These are phyloP conservation scores for Vanessa atalanta DNA, from an alignment of 1,140 invertebrate genomes.

Conservation along the genomic window DNA sequence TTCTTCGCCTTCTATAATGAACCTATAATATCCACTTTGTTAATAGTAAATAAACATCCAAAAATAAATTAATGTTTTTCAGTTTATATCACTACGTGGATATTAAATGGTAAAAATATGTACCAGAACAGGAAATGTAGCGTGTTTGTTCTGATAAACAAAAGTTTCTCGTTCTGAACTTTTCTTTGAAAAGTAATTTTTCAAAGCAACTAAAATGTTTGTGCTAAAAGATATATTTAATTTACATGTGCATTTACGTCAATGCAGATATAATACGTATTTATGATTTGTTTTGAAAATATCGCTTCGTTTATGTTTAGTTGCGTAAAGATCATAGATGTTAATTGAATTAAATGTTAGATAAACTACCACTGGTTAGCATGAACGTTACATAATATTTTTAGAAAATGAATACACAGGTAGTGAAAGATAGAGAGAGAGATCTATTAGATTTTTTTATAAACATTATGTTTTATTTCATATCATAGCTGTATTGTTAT, in stretches of 20 bases:
- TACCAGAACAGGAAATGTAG: conserved; percentile 13
- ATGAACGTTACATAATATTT: not conserved
- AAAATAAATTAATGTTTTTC: not conserved
- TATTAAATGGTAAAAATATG: not conserved
- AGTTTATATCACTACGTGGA: not conserved
- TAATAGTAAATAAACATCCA: too few species aligned
- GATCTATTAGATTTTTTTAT: too few species aligned
- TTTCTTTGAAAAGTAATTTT: conserved; percentile 39
- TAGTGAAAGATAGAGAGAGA: too few species aligned
- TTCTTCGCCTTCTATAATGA: not conserved
- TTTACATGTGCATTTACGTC: conserved; percentile 54
- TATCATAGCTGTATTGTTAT: not conserved
- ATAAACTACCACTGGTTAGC: not conserved
- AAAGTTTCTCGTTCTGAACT: conserved; percentile 37
- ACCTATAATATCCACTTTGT: not conserved
- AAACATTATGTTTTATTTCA: not conserved
- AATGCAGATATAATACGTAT: conserved; percentile 70
- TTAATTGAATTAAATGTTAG: conserved; percentile 25
- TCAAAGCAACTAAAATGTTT: not conserved
- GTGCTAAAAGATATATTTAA: conserved; percentile 53
- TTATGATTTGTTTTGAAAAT: conserved; percentile 30
- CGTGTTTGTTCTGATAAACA: conserved; percentile 17
- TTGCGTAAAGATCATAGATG: conserved; percentile 23
- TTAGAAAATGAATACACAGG: not conserved
- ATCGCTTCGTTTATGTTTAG: not conserved